These are phyloP conservation scores for Chironomus striatipennis DNA, from an alignment of 1,140 invertebrate species.

Conservation along the genomic window DNA sequence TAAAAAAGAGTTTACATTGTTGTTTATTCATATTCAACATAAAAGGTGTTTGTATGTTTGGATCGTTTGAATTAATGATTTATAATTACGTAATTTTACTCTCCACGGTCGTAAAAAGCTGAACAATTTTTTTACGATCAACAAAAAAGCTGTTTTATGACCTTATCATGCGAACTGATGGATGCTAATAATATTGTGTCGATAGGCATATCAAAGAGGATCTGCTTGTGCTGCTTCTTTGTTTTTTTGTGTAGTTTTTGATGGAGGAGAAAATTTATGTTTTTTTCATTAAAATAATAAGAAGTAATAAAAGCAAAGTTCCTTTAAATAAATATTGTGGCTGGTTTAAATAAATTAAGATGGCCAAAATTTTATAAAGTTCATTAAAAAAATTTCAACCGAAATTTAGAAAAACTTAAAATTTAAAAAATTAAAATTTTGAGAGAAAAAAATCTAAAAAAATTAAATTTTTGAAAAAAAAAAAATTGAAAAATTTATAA, in stretches of 20 bases:
- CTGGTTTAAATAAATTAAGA: no score
- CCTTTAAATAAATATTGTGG: no score
- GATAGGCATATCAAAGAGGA: background rate
- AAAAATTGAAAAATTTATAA: no score
- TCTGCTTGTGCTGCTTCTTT: background rate
- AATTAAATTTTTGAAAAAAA: no score
- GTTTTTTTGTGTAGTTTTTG: background rate
- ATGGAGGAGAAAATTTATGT: no score
- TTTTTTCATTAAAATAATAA: no score
- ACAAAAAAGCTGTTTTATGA: conserved; percentile 19
- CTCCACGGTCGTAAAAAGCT: background rate
- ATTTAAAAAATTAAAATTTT: no score
- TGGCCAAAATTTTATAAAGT: no score
- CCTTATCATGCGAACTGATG: background rate
- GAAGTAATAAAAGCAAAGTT: no score
- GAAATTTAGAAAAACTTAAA: no score
- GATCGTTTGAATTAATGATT: conserved; percentile 11
- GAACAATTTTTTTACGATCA: background rate
- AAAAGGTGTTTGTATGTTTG: background rate
- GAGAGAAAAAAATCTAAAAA: no score
- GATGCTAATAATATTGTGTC: conserved; percentile 18
- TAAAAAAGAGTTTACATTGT: background rate
- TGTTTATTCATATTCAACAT: background rate
- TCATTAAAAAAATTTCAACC: no score
- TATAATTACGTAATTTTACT: conserved; percentile 12